Percentiles rank a stretch among this genome's conserved stretches.
Evolutionary conservation across 1,140 invertebrate genomes (phyloP).

Genomic region (Phymastichus coffea): DNA sequence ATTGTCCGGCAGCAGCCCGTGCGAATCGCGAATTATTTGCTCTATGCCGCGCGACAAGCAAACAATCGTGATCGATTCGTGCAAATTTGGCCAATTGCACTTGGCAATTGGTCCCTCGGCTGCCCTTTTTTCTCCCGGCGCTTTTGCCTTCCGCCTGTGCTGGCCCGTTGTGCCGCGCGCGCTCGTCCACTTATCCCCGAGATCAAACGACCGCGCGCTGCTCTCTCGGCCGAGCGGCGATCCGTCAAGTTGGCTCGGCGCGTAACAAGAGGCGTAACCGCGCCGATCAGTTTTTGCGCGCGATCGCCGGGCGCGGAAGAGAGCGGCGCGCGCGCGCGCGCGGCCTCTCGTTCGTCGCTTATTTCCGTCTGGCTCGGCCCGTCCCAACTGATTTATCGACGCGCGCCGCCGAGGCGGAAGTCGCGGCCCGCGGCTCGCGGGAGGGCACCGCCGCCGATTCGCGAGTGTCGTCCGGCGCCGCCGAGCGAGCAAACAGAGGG

Average conservation of each 20-base stretch:
- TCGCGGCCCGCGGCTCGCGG: conserved; percentile 7
- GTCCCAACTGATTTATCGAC: conserved; percentile 23
- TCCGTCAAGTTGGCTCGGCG: background rate
- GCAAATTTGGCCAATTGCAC: conserved; percentile 52
- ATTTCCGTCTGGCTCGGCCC: background rate
- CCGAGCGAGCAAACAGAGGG: no score
- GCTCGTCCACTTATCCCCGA: conserved; percentile 38
- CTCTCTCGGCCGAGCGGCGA: background rate
- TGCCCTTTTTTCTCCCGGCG: conserved; percentile 19
- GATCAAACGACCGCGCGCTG: conserved; percentile 25
- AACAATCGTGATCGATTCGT: conserved; percentile 55
- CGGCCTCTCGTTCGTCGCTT: background rate
- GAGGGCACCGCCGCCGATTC: background rate
- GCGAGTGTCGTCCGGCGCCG: background rate
- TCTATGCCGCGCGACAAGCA: conserved; percentile 40
- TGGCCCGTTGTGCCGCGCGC: conserved; percentile 45
- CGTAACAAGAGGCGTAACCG: conserved; percentile 22
- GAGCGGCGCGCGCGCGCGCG: conserved; percentile 24
- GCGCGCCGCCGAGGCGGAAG: conserved; percentile 17
- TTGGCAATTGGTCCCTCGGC: conserved; percentile 12
- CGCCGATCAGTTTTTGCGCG: conserved; percentile 27
- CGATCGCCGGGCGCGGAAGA: conserved; percentile 25
- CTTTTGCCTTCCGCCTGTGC: conserved; percentile 35
- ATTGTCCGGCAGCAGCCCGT: conserved; percentile 47
- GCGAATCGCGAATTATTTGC: conserved; percentile 52